Percentiles rank a stretch among this genome's conserved stretches.
phyloP scores from a whole-genome alignment of 2,113 vertebrate genomes.

The Amblyopsis rosae region DNA sequence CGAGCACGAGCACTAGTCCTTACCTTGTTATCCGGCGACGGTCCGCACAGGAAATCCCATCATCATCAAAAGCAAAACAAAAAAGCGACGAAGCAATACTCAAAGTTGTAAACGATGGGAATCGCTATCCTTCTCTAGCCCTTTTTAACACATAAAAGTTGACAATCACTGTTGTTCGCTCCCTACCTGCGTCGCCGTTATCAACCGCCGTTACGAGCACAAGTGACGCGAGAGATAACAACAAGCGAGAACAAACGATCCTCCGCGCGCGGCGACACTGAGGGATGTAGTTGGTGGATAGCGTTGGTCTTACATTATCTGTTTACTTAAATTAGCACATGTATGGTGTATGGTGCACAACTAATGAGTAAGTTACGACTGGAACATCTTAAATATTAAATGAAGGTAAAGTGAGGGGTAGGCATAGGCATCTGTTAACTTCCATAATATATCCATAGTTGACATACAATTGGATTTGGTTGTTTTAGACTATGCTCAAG shows the following conservation, averaged over 20 bases:
- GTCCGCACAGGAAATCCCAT: slow-evolving; percentile 52
- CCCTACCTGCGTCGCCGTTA: slow-evolving; percentile 55
- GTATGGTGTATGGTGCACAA: neutral
- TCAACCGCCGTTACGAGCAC: slow-evolving; percentile 33
- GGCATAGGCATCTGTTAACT: too few species aligned
- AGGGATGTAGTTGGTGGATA: slow-evolving; percentile 11
- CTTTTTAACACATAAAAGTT: slow-evolving; percentile 17
- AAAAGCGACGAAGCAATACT: slow-evolving; percentile 28
- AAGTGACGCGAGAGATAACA: slow-evolving; percentile 69
- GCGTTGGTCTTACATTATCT: neutral
- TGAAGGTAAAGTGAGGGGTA: too few species aligned
- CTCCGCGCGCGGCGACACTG: slow-evolving; percentile 26
- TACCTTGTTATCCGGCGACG: slow-evolving; percentile 60
- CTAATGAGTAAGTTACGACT: too few species aligned
- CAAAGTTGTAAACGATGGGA: slow-evolving; percentile 18
- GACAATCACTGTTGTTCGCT: slow-evolving; percentile 27
- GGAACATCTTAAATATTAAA: too few species aligned
- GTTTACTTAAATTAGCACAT: neutral
- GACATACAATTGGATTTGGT: too few species aligned
- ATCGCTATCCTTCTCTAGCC: neutral
- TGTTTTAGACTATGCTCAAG: too few species aligned
- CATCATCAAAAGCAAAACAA: slow-evolving; percentile 7
- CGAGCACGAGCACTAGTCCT: slow-evolving; percentile 20
- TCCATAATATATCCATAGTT: too few species aligned
- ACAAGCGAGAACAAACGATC: slow-evolving; percentile 32